These are phyloP conservation scores for Catocala nupta DNA, from an alignment of 2,888 invertebrate species.

Conservation along the genomic window DNA sequence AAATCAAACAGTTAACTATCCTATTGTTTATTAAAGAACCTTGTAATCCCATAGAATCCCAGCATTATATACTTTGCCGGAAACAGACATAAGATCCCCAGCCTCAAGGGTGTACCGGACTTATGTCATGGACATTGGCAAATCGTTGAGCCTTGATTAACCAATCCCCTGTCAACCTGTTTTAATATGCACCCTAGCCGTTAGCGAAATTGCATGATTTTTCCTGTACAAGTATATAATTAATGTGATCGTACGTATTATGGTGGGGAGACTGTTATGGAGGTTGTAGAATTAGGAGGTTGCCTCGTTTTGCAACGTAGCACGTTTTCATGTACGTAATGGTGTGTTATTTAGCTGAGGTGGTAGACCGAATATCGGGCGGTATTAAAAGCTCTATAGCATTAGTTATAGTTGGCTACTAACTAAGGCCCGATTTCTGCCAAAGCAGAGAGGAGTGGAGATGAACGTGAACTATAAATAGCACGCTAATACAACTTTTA, in stretches of 20 bases:
- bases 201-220: conserved; percentile 43
- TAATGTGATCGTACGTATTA: conserved; percentile 8
- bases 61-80: too few relatives aligned
- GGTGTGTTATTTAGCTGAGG: too few relatives aligned
- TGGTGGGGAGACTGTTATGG: conserved; percentile 1
- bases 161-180: conserved; percentile 38
- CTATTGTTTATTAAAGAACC: too few relatives aligned
- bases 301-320: not conserved
- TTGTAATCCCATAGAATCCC: too few relatives aligned
- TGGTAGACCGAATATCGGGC: too few relatives aligned
- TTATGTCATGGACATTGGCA: conserved; percentile 42
- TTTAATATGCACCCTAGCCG: conserved; percentile 52
- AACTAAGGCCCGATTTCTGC: too few relatives aligned
- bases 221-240: conserved; percentile 16
- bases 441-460: too few relatives aligned
- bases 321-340: not conserved
- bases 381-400: too few relatives aligned
- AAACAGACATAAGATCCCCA: not conserved
- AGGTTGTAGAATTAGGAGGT: not conserved
- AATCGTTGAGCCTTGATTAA: conserved; percentile 52
- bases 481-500: too few relatives aligned
- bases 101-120: conserved; percentile 34
- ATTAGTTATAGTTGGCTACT: too few relatives aligned
- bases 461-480: too few relatives aligned
- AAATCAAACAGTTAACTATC: too few relatives aligned